A percentile compares a stretch with the other conserved stretches of the same genome.
Evolutionary conservation across 23 tunicate species (phyloP).

Genomic region (Phallusia fumigata): DNA sequence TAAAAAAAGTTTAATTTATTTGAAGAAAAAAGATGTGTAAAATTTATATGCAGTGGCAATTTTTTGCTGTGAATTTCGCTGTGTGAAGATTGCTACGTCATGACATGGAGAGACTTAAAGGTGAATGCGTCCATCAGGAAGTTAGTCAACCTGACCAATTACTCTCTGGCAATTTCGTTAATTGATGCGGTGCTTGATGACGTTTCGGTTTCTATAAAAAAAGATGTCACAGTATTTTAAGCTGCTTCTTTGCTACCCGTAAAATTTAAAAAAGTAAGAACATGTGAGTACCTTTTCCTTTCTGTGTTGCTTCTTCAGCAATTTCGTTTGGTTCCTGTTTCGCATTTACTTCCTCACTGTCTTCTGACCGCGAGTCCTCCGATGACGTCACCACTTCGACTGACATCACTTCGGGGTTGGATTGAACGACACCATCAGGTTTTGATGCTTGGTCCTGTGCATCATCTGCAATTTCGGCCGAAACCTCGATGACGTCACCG

Average conservation of each 20-base stretch:
- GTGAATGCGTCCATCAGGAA: not conserved
- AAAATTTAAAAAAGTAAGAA: no score
- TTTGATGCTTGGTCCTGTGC: not conserved
- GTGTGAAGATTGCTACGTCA: not conserved
- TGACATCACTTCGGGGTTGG: not conserved
- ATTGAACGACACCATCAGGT: not conserved
- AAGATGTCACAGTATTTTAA: not conserved
- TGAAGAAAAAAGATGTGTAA: no score
- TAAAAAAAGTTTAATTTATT: no score
- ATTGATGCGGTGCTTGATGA: not conserved
- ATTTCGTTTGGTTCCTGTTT: not conserved
- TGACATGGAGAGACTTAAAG: not conserved
- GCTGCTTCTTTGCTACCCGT: not conserved
- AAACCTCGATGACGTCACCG: conserved; percentile 17
- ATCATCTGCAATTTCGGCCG: not conserved
- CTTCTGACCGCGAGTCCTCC: not conserved
- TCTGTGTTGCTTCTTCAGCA: not conserved
- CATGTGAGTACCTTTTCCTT: no score
- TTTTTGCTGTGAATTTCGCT: not conserved
- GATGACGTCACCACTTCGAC: conserved; percentile 1
- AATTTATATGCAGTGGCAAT: not conserved
- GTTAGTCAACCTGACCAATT: not conserved
- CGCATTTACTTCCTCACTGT: not conserved
- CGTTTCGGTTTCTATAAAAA: not conserved
- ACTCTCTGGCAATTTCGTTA: not conserved